Evolutionary conservation across 2,113 vertebrate genomes (phyloP).

Genomic region (Cathartes aura): DNA sequence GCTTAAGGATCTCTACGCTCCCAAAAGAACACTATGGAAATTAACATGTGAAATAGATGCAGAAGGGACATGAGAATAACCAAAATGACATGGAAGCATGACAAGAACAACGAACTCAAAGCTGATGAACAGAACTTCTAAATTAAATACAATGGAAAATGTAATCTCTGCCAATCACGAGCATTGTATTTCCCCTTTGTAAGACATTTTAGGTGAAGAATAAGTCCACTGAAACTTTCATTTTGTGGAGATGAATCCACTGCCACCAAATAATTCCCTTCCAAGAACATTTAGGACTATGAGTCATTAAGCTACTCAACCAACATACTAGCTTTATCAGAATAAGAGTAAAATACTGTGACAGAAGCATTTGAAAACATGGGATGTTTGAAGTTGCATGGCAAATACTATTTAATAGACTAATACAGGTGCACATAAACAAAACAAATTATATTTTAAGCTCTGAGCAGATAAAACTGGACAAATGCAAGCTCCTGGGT

Average conservation of each 20-base stretch:
- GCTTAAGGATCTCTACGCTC: background rate
- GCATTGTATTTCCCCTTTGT: background rate
- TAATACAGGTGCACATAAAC: background rate
- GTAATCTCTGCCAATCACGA: background rate
- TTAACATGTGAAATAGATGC: background rate
- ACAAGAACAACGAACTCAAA: background rate
- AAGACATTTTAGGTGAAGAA: background rate
- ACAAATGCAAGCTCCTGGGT: background rate
- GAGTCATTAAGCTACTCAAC: background rate
- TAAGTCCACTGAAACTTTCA: background rate
- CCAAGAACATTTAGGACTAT: background rate
- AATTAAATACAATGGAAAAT: background rate
- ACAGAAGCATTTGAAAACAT: background rate
- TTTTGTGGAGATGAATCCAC: background rate
- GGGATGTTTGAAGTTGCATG: background rate
- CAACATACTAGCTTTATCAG: background rate
- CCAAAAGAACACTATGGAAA: background rate
- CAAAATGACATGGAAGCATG: rapidly evolving
- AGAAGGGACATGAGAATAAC: background rate
- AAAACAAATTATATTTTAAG: background rate
- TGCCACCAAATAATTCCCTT: background rate
- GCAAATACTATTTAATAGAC: background rate
- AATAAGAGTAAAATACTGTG: background rate
- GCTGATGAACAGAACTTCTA: background rate
- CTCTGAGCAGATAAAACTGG: background rate